Evolutionary conservation across 2,888 invertebrate genomes (phyloP).

Genomic region (Caenorhabditis sinica): DNA sequence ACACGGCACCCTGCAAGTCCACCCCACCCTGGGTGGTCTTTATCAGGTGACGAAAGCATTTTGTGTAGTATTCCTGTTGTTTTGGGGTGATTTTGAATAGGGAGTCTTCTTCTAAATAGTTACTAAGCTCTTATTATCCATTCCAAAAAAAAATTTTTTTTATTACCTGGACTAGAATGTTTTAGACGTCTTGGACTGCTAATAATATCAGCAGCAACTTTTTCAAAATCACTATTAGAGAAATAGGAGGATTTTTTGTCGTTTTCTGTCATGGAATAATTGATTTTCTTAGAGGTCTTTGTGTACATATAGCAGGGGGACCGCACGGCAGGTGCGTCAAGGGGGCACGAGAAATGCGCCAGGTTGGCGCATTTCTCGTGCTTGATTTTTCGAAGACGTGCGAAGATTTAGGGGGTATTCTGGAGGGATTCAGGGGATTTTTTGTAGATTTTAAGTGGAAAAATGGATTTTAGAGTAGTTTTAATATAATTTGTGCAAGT

Average conservation of each 20-base stretch:
- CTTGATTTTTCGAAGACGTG: neutral
- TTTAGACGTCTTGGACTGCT: constrained; percentile 67
- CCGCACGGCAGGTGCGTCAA: constrained; percentile 8
- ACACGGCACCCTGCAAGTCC: constrained; percentile 75
- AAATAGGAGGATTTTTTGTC: constrained; percentile 74
- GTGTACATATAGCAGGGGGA: constrained; percentile 9
- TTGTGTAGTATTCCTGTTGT: constrained; percentile 81
- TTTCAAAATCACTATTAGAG: constrained; percentile 76
- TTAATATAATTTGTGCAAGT: no score
- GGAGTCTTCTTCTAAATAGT: constrained; percentile 55
- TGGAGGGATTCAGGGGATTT: neutral
- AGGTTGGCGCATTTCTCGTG: constrained; percentile 19
- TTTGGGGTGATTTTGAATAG: constrained; percentile 80
- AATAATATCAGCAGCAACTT: constrained; percentile 74
- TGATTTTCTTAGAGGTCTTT: neutral
- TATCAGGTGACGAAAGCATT: constrained; percentile 80
- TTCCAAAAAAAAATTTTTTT: constrained; percentile 9
- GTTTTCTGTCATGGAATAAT: constrained; percentile 54
- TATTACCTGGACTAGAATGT: constrained; percentile 47
- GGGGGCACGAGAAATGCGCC: constrained; percentile 8
- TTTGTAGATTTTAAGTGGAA: no score
- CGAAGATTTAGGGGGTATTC: no score
- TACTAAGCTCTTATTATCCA: no score
- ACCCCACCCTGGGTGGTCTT: constrained; percentile 73
- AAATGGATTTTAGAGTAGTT: no score